Conservation (phyloP, 2,797 vertebrate genomes). For the Gorsachius magnificus region DNA sequence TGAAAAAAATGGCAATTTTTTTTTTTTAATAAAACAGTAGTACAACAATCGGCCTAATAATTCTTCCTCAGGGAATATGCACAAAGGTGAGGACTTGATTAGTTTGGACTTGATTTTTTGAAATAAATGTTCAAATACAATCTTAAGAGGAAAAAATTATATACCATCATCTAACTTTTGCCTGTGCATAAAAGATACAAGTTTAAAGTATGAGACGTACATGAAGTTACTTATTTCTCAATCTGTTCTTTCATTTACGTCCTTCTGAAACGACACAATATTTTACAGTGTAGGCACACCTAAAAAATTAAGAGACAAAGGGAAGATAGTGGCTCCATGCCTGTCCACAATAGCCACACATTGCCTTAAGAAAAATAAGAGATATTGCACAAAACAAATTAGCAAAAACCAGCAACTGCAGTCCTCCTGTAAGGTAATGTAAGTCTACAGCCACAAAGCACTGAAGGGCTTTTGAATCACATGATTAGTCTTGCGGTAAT, state of each 20-base stretch:
- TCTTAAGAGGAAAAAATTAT: not conserved
- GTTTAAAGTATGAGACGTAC: not conserved
- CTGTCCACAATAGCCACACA: not conserved
- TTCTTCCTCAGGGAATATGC: not conserved
- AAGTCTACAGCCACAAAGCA: not conserved
- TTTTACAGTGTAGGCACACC: not conserved
- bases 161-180: not conserved
- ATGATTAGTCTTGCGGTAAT: not conserved
- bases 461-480: not conserved
- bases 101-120: not conserved
- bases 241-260: not conserved
- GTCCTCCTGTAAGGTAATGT: not conserved
- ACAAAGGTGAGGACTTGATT: not conserved
- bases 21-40: not conserved
- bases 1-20: not conserved
- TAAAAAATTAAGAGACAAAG: not conserved
- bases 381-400: not conserved
- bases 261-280: not conserved
- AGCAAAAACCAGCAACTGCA: not conserved
- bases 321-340: not conserved
- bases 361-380: not conserved
- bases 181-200: not conserved
- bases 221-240: not conserved
- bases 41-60: not conserved
- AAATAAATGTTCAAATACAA: not conserved